A percentile compares a stretch with the other conserved stretches of the same genome.
phyloP scores from a whole-genome alignment of 2,113 vertebrate genomes.

The Caretta caretta region DNA sequence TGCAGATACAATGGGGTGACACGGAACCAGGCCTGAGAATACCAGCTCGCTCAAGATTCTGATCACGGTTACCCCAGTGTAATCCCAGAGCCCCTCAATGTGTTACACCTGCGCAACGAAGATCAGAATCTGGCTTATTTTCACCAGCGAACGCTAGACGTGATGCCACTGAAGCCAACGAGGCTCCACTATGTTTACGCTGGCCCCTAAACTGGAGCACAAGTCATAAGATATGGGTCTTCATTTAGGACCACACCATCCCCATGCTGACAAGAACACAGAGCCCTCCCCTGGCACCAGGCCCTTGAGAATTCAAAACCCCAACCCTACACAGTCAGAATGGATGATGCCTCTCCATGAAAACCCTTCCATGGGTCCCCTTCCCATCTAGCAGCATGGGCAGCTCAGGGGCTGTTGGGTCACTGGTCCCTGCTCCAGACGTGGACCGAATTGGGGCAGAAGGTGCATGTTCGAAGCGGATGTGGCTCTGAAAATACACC shows the following conservation, averaged over 20 bases:
- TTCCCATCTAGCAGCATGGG: neutral
- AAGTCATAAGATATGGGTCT: neutral
- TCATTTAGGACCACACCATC: neutral
- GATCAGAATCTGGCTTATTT: neutral
- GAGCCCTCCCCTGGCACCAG: neutral
- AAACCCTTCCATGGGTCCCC: neutral
- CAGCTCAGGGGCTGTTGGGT: neutral
- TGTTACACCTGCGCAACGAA: neutral
- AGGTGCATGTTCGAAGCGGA: neutral
- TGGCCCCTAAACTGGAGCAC: neutral
- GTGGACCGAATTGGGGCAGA: neutral
- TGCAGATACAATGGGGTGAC: neutral
- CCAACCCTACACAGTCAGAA: neutral
- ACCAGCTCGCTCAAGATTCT: neutral
- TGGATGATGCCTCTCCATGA: neutral
- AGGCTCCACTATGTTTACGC: neutral
- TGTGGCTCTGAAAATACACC: neutral
- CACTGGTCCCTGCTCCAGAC: neutral
- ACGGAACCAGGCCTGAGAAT: neutral
- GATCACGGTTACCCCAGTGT: neutral
- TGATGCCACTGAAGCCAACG: neutral
- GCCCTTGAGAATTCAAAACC: neutral
- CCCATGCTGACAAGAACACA: neutral
- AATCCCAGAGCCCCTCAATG: neutral
- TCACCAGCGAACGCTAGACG: accelerated